phyloP scores from a whole-genome alignment of 2,797 vertebrate species.

The Enteromius unitaeniatus region DNA sequence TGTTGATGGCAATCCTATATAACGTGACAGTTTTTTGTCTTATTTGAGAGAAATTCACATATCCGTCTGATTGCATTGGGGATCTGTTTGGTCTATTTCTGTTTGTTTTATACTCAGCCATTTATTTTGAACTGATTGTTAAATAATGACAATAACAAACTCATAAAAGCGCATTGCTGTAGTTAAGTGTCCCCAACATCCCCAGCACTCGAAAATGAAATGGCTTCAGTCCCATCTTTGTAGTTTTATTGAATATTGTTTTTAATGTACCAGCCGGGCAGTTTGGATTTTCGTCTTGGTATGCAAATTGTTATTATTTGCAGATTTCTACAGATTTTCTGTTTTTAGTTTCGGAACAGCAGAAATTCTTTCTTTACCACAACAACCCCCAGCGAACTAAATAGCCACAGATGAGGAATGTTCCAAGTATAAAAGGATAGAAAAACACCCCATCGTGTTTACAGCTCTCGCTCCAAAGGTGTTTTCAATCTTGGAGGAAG shows the following conservation, averaged over 20 bases:
- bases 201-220: constrained; percentile 70
- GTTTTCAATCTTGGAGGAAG: constrained; percentile 81
- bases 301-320: constrained; percentile 80
- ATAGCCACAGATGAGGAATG: constrained; percentile 84
- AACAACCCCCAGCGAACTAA: constrained; percentile 84
- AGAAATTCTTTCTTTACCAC: constrained; percentile 78
- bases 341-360: constrained; percentile 13
- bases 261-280: constrained; percentile 76
- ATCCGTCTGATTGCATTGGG: background rate
- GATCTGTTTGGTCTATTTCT: constrained; percentile 9
- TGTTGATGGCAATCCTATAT: background rate
- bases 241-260: constrained; percentile 80
- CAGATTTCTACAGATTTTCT: constrained; percentile 68
- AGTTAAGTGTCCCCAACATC: constrained; percentile 47
- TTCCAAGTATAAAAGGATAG: constrained; percentile 65
- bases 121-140: constrained; percentile 12
- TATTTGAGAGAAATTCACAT: background rate
- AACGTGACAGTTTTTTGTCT: background rate
- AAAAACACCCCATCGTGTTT: constrained; percentile 73
- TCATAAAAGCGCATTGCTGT: constrained; percentile 21
- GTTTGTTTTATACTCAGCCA: background rate
- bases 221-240: constrained; percentile 79
- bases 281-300: constrained; percentile 73
- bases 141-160: constrained; percentile 32
- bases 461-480: constrained; percentile 79